Evolutionary conservation across 2,888 invertebrate species (phyloP).

Genomic region (Meliscaeva auricollis): DNA sequence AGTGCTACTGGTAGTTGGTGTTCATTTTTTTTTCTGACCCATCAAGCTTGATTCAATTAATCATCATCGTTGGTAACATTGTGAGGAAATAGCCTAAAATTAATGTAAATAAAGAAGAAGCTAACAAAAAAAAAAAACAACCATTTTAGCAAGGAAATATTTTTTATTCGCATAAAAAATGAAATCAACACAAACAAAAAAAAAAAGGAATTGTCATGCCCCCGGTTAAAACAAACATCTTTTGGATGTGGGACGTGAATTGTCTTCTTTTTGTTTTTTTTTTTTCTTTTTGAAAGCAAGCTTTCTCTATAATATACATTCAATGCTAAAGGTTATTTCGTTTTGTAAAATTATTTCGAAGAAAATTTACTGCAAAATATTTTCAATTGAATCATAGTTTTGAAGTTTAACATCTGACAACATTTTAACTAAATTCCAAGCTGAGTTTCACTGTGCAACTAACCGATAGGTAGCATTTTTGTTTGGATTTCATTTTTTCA

Average conservation of each 20-base stretch:
- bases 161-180: neutral
- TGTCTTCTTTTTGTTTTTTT: too few relatives aligned
- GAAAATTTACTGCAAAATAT: too few relatives aligned
- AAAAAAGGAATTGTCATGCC: neutral
- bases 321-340: too few relatives aligned
- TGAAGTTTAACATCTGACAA: too few relatives aligned
- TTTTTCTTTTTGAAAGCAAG: too few relatives aligned
- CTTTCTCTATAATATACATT: too few relatives aligned
- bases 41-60: conserved; percentile 36
- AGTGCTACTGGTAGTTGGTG: conserved; percentile 11
- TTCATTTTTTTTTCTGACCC: conserved; percentile 12
- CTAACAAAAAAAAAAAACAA: neutral
- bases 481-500: too few relatives aligned
- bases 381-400: too few relatives aligned
- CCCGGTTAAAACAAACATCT: neutral
- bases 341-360: too few relatives aligned
- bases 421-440: too few relatives aligned
- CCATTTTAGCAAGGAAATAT: neutral
- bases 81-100: neutral
- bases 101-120: neutral
- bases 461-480: too few relatives aligned
- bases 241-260: conserved; percentile 5
- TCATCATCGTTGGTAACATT: conserved; percentile 23
- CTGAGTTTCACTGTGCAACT: too few relatives aligned
- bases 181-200: neutral